Evolutionary conservation across 2,797 vertebrate species (phyloP).

Genomic region (Pelobates cultripes): DNA sequence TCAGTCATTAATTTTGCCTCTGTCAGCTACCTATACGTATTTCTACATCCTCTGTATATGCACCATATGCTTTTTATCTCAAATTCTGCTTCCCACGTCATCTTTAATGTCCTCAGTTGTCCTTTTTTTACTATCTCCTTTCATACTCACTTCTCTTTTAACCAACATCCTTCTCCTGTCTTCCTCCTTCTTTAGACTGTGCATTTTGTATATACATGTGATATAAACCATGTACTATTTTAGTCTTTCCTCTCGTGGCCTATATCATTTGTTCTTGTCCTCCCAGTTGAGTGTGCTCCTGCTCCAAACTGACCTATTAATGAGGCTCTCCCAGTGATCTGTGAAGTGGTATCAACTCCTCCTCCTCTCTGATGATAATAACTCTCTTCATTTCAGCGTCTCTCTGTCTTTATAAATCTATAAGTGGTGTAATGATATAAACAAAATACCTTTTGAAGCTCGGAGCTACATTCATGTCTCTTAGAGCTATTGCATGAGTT

Average conservation of each 20-base stretch:
- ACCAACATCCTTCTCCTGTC: neutral
- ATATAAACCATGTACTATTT: slow-evolving; percentile 33
- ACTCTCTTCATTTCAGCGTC: slow-evolving; percentile 17
- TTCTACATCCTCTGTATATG: no score
- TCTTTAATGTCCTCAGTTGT: neutral
- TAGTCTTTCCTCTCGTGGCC: slow-evolving; percentile 3
- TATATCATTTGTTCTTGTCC: slow-evolving; percentile 42
- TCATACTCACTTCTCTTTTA: neutral
- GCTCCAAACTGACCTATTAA: slow-evolving; percentile 43
- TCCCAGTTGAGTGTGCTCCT: slow-evolving; percentile 29
- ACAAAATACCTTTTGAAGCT: slow-evolving; percentile 26
- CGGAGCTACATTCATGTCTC: slow-evolving; percentile 24
- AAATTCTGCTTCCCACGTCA: neutral
- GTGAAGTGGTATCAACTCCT: slow-evolving; percentile 38
- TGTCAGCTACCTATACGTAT: no score
- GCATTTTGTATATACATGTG: neutral
- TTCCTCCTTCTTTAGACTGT: neutral
- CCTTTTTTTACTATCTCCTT: neutral
- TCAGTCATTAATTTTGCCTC: no score
- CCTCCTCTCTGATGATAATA: slow-evolving; percentile 39
- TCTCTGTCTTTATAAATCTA: slow-evolving; percentile 29
- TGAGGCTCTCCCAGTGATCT: slow-evolving; percentile 44
- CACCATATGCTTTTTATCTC: no score
- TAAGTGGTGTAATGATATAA: slow-evolving; percentile 36
- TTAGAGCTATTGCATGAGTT: slow-evolving; percentile 21